A percentile compares a stretch with the other conserved stretches of the same genome.
These are phyloP conservation scores for Aricia agestis DNA, from an alignment of 1,140 invertebrate genomes.

Conservation along the genomic window DNA sequence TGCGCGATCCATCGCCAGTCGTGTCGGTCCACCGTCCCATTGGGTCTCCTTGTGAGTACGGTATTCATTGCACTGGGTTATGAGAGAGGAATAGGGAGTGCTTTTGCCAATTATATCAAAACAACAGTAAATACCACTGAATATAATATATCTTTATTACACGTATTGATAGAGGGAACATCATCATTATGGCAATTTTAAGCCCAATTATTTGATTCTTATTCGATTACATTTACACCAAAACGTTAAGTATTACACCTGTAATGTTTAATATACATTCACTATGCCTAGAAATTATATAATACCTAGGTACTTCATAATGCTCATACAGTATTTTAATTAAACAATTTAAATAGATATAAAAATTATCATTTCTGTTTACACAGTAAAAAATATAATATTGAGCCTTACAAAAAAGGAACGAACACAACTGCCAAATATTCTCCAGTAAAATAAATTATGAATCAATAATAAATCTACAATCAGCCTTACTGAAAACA, in stretches of 20 bases:
- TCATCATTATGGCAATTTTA: background rate
- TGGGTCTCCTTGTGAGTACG: too few species aligned
- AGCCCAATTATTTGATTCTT: background rate
- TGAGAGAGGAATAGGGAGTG: too few species aligned
- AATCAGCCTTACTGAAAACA: background rate
- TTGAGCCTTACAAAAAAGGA: background rate
- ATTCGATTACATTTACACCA: constrained; percentile 6
- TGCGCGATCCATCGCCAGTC: too few species aligned
- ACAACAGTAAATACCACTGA: background rate
- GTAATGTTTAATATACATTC: background rate
- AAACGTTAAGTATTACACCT: constrained; percentile 4
- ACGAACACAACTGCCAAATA: background rate
- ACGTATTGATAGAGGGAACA: constrained; percentile 1
- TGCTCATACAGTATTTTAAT: background rate
- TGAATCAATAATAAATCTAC: background rate
- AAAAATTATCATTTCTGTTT: too few species aligned
- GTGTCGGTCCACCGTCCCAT: too few species aligned
- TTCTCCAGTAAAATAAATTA: background rate
- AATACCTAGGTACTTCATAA: background rate
- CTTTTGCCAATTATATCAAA: too few species aligned
- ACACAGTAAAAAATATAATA: background rate
- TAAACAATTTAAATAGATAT: background rate
- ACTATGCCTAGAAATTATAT: background rate
- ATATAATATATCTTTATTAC: constrained; percentile 13
- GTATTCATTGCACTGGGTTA: too few species aligned